Evolutionary conservation across 92 coral and sea anemone genomes (phyloP), one percentile per base, ranked within the genome.

Genomic region (Paramuricea clavata): DNA sequence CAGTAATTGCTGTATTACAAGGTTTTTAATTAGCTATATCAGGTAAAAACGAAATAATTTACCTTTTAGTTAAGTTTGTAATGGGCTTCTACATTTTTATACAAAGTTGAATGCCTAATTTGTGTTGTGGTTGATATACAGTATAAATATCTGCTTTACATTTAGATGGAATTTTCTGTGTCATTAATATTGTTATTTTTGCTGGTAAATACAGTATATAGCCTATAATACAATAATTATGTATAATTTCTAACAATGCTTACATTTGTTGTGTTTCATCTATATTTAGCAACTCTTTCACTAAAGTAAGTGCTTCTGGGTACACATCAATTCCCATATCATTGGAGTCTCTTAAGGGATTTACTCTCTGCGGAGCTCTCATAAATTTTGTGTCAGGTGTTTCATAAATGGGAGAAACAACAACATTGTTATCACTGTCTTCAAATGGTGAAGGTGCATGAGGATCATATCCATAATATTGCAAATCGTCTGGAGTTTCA

Each of bases 401-500:
- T 43, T 74, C 86, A 81, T 87, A 50, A 41, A 49, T 77, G 60
- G 87, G 44, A 43, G 54, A 69, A 49, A 81, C 91, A 69, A 91
- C 89, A 25, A 91, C 93, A 83, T 81, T 87, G n/a, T n/a, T n/a
- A n/a, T n/a, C n/a, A n/a, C n/a, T n/a, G n/a, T n/a, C n/a, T n/a
- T n/a, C n/a, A n/a, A 85, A 47, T 34, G 92, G 85, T 69, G 86
- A 60, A 39, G 92, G 85, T 34, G 86, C 92, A 10, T 69, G 62
- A 30, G 91, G 88, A 59, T 90, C 89, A 82, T 87, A 56, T 74
- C 91, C 93, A 82, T 87, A 91, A 32, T 49, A 74, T 76, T 91
- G 91, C 22, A 91, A 47, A 44, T 91, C 93, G 59, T 76, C 28
- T 59, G 93, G 93, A 49, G 67, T 87, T 74, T 91, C 93, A 78